Base-by-base conservation (phyloP, 1,140 invertebrate genomes). In the Hyposmocoma kahamanoa region DNA sequence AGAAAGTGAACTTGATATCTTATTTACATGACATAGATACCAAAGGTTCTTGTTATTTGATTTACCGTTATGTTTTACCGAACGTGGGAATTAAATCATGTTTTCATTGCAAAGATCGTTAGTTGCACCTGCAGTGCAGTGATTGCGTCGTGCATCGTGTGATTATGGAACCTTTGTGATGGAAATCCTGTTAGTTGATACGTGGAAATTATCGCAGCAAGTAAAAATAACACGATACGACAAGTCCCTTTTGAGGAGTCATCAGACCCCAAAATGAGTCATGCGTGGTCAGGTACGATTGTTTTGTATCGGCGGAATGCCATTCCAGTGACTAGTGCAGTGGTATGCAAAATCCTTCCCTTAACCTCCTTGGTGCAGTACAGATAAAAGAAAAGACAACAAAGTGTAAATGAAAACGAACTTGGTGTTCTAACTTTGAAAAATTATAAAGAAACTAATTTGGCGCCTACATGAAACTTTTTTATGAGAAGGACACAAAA, bases 71-170 rank as follows among this genome's bases (percentile, higher is more conserved):
- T 62, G 44, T 54, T 60, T 62, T 53, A 56, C 51, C 62, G 50
- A 59, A 57, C 62, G 63, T 59, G 58, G 59, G 67, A 78, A 63
- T 64, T 63, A 59, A 59, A 57, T 71, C 65, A 62, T 71, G 64
- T 76, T 68, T 68, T 72, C 66, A 59, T 69, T 53, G 41, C 49
- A 56, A 62, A 64, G 62, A 71, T 64, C 67, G 64, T 69, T 72
- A 67, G 66, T 81, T 82, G 81, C 81, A 84, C 78, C 81, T 84
- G 78, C 78, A 77, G 56, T 62, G 66, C 71, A 72, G 58, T 72
- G 56, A 60, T 50, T 68, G 63, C 65, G 65, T 56, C 56, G 50
- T 67, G 61, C 59, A 69, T 56, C 50, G 58, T n/a, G n/a, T 56
- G 51, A 58, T 67, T 68, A 59, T 72, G 59, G 66, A 57, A 66